A percentile compares a stretch with the other conserved stretches of the same genome.
Evolutionary conservation across 2,113 vertebrate species (phyloP).

Genomic region (Bambusicola thoracicus): DNA sequence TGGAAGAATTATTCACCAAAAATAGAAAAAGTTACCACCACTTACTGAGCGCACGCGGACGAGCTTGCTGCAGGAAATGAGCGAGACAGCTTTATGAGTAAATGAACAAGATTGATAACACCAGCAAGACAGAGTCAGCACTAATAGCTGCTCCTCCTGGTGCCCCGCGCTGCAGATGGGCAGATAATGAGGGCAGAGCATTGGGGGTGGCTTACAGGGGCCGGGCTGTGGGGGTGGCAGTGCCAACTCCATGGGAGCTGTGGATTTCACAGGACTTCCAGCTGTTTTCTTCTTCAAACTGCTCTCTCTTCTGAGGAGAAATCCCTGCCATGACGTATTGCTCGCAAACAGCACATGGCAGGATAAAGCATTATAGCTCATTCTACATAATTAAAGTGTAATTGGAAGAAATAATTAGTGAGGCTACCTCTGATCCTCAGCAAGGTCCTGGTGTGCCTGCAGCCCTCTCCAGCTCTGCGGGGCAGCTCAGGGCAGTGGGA

Average conservation of each 20-base stretch:
- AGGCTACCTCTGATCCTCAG: neutral
- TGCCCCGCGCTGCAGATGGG: neutral
- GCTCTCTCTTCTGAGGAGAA: neutral
- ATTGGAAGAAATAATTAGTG: neutral
- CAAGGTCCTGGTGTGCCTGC: neutral
- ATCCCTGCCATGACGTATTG: neutral
- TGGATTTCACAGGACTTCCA: neutral
- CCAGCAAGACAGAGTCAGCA: neutral
- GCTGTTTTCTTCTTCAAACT: neutral
- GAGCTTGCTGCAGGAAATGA: neutral
- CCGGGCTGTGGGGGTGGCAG: neutral
- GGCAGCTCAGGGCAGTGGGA: neutral
- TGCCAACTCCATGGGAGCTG: neutral
- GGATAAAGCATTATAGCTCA: neutral
- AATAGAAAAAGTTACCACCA: neutral
- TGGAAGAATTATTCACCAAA: neutral
- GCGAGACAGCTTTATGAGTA: neutral
- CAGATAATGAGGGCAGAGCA: neutral
- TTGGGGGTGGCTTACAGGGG: neutral
- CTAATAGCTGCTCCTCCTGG: neutral
- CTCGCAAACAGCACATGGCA: neutral
- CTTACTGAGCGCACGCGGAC: neutral
- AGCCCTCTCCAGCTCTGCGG: neutral
- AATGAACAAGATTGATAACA: neutral
- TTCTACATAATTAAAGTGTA: neutral